Evolutionary conservation across 2,113 vertebrate species (phyloP).

Genomic region (Crocuta crocuta): DNA sequence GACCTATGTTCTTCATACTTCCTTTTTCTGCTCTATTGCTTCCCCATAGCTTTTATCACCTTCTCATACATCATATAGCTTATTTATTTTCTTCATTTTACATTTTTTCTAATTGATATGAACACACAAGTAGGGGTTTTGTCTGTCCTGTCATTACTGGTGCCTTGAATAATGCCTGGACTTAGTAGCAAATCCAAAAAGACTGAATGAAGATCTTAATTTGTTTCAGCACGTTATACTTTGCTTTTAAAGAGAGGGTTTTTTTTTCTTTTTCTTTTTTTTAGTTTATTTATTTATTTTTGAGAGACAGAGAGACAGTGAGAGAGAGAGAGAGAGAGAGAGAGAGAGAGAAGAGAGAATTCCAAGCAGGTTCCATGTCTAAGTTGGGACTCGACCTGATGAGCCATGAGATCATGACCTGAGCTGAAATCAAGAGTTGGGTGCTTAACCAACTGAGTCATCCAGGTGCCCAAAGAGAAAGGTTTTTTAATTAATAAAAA

Average conservation of each 20-base stretch:
- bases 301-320: too few relatives aligned
- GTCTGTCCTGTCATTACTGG: background rate
- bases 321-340: too few relatives aligned
- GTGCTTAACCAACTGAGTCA: too few relatives aligned
- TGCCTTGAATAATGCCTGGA: background rate
- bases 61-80: background rate
- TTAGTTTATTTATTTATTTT: too few relatives aligned
- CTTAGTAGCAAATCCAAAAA: conserved; percentile 10
- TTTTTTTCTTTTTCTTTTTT: background rate
- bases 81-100: background rate
- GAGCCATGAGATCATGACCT: too few relatives aligned
- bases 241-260: background rate
- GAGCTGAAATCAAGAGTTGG: too few relatives aligned
- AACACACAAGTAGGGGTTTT: background rate
- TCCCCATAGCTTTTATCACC: background rate
- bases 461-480: too few relatives aligned
- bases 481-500: background rate
- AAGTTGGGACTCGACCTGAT: too few relatives aligned
- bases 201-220: background rate
- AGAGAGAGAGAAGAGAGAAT: too few relatives aligned
- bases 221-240: background rate
- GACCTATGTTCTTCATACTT: background rate
- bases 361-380: too few relatives aligned
- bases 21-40: background rate
- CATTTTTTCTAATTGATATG: background rate